A percentile compares a stretch with the other conserved stretches of the same genome.
phyloP scores from a whole-genome alignment of 2,797 vertebrate species.

The Acipenser oxyrinchus region DNA sequence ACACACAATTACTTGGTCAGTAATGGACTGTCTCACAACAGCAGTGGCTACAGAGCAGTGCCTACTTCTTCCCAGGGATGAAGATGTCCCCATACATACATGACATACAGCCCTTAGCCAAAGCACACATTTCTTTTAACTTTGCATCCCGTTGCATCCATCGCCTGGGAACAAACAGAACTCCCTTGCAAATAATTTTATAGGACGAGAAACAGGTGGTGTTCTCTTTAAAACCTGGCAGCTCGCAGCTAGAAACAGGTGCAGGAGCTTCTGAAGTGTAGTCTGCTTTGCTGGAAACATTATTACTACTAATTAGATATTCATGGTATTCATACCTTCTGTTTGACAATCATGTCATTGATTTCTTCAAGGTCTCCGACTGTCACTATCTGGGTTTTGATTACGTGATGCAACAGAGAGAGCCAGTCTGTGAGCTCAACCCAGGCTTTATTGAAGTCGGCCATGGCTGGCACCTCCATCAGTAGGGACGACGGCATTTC shows the following conservation, averaged over 20 bases:
- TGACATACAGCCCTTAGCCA: no score
- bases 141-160: no score
- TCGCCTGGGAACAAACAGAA: neutral
- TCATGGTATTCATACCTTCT: conserved; percentile 68
- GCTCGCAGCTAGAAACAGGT: neutral
- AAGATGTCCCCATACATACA: no score
- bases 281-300: neutral
- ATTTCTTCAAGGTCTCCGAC: conserved; percentile 92
- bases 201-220: neutral
- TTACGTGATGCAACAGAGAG: conserved; percentile 76
- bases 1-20: no score
- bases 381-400: conserved; percentile 78
- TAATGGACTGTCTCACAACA: no score
- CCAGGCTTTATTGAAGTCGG: conserved; percentile 89
- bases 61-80: no score
- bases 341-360: conserved; percentile 75
- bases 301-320: conserved; percentile 2
- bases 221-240: neutral
- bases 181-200: neutral
- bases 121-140: no score
- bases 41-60: no score
- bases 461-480: conserved; percentile 71
- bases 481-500: conserved; percentile 76
- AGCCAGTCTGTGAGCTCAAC: conserved; percentile 89
- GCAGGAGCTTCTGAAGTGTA: neutral